phyloP scores from a whole-genome alignment of 2,888 invertebrate genomes.

The Netelia fuscicornis region DNA sequence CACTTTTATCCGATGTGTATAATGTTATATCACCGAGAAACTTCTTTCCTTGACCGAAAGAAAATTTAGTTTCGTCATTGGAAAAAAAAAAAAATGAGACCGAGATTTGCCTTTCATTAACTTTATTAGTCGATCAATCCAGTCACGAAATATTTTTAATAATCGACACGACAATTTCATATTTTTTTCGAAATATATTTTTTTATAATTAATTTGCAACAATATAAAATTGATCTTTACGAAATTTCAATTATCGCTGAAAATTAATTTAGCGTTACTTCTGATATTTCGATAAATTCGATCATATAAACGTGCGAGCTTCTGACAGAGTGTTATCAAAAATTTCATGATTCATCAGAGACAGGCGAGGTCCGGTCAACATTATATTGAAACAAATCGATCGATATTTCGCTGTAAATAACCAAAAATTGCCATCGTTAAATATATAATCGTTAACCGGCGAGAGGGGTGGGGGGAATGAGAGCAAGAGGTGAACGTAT shows the following conservation, averaged over 20 bases:
- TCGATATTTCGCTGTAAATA: conserved; percentile 53
- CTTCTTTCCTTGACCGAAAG: background rate
- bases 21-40: background rate
- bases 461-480: conserved; percentile 22
- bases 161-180: too few relatives aligned
- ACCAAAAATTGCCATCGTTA: conserved; percentile 51
- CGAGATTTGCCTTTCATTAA: background rate
- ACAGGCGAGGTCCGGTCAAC: background rate
- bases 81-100: background rate
- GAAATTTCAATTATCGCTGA: too few relatives aligned
- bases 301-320: background rate
- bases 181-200: background rate
- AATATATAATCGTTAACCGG: conserved; percentile 51
- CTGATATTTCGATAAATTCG: background rate
- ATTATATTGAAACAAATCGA: conserved; percentile 40
- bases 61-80: background rate
- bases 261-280: too few relatives aligned
- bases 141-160: too few relatives aligned
- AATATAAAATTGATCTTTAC: background rate
- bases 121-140: too few relatives aligned
- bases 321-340: background rate
- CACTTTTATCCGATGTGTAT: conserved; percentile 19
- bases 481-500: conserved; percentile 53
- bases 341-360: conserved; percentile 18
- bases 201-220: background rate